A percentile compares a stretch with the other conserved stretches of the same genome.
These are phyloP conservation scores for Helarctos malayanus DNA, from an alignment of 2,797 vertebrate genomes.

Conservation along the genomic window DNA sequence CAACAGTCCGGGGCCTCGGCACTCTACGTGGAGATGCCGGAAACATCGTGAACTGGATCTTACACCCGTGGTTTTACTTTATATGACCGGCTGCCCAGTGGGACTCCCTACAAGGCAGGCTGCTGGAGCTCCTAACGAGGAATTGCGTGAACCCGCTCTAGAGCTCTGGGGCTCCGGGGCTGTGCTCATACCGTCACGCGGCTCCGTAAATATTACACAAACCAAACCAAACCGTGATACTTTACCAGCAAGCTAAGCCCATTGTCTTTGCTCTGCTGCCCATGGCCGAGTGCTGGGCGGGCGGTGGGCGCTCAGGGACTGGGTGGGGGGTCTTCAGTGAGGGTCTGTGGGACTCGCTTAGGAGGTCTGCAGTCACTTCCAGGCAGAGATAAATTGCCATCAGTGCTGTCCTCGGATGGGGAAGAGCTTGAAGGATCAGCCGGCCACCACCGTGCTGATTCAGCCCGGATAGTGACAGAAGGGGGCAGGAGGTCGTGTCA, in stretches of 20 bases:
- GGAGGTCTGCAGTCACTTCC: neutral
- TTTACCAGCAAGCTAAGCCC: neutral
- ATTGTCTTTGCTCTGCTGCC: neutral
- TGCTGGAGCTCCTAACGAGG: accelerated
- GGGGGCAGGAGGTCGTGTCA: neutral
- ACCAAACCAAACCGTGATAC: no score
- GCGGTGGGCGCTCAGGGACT: neutral
- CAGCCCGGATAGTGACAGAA: neutral
- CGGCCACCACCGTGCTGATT: accelerated
- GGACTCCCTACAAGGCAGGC: accelerated
- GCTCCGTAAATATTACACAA: neutral
- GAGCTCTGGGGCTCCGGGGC: accelerated
- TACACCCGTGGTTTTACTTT: accelerated
- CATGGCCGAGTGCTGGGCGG: accelerated
- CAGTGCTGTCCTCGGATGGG: accelerated
- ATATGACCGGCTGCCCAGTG: accelerated
- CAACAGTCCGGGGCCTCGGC: accelerated
- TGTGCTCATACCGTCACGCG: accelerated
- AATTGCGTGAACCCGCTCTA: accelerated
- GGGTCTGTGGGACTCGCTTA: neutral
- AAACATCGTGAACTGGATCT: accelerated
- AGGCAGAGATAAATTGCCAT: neutral
- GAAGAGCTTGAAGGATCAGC: no score
- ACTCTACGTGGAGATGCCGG: accelerated
- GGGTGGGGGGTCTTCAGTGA: accelerated